Percentiles rank a stretch among this genome's conserved stretches.
Evolutionary conservation across 2,113 vertebrate genomes (phyloP).

Genomic region (Spea multiplicata): DNA sequence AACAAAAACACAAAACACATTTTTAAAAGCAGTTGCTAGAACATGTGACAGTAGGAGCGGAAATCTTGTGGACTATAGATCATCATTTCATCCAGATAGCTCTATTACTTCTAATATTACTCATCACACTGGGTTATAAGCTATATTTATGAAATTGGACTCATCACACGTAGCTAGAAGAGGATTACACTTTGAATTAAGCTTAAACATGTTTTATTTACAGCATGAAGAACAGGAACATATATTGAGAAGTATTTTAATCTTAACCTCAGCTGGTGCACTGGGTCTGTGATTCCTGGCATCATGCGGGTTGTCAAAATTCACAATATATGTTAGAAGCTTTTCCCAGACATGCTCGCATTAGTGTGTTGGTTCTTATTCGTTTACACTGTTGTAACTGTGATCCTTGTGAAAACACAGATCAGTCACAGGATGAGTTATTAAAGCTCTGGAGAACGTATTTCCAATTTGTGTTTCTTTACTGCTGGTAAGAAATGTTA

Average conservation of each 20-base stretch:
- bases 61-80: no score
- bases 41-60: no score
- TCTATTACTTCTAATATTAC: no score
- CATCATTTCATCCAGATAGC: no score
- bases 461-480: conserved; percentile 23
- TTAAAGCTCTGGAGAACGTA: conserved; percentile 11
- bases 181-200: background rate
- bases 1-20: no score
- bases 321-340: background rate
- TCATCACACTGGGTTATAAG: no score
- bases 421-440: background rate
- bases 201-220: background rate
- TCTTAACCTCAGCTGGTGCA: no score
- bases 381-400: conserved; percentile 9
- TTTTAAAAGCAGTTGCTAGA: no score
- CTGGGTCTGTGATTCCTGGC: background rate
- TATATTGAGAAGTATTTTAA: no score
- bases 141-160: background rate
- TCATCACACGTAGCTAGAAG: no score
- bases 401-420: conserved; percentile 35
- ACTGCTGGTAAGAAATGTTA: background rate
- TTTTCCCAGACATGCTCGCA: background rate
- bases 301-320: background rate
- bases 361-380: conserved; percentile 27
- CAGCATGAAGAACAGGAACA: no score